phyloP scores from a whole-genome alignment of 35 echinoderm and acorn worm genomes.

The Heliocidaris erythrogramma region DNA sequence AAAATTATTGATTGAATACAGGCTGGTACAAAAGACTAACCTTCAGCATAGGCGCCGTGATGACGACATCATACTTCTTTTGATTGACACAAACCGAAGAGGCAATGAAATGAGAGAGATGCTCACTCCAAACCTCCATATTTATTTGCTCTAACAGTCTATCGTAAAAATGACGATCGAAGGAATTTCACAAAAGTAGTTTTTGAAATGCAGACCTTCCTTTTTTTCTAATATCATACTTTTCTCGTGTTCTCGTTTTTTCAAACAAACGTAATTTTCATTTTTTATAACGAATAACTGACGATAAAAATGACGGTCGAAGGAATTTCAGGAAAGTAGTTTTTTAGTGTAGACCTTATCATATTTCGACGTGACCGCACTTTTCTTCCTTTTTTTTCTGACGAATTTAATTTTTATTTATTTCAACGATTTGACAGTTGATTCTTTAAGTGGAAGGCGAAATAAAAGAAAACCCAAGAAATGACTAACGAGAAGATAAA shows the following conservation, averaged over 20 bases:
- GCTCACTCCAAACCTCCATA: conserved; percentile 12
- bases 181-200: conserved; percentile 25
- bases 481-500: too few relatives aligned
- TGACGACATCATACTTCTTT: conserved; percentile 31
- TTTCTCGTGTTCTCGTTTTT: background rate
- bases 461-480: too few relatives aligned
- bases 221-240: background rate
- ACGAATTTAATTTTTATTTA: too few relatives aligned
- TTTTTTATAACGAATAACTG: background rate
- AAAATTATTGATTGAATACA: background rate
- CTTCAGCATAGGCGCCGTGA: background rate
- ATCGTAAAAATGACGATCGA: conserved; percentile 37
- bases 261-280: background rate
- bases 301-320: too few relatives aligned
- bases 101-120: conserved; percentile 14
- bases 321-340: too few relatives aligned
- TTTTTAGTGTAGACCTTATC: too few relatives aligned
- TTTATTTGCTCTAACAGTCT: conserved; percentile 40
- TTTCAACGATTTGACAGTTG: too few relatives aligned
- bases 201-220: background rate
- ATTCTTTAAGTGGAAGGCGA: too few relatives aligned
- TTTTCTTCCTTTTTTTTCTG: too few relatives aligned
- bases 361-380: too few relatives aligned
- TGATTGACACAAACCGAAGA: conserved; percentile 24
- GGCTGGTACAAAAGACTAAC: background rate